A percentile compares a stretch with the other conserved stretches of the same genome.
Evolutionary conservation across 2,888 invertebrate species (phyloP).

Genomic region (Platycnemis pennipes): DNA sequence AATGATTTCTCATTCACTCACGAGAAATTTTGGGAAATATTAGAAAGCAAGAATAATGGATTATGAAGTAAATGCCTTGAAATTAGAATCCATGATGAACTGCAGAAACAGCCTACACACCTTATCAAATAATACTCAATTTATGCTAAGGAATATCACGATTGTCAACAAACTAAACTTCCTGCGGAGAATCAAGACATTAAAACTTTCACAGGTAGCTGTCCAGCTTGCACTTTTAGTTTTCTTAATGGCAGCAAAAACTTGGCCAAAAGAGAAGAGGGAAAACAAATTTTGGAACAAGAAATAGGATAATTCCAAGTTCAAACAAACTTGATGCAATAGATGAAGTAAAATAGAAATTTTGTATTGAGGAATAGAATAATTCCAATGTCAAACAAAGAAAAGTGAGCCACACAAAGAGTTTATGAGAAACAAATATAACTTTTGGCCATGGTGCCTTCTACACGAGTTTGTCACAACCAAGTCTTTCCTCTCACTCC

Average conservation of each 20-base stretch:
- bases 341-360: background rate
- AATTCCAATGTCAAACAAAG: background rate
- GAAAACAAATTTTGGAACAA: background rate
- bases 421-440: constrained; percentile 28
- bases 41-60: background rate
- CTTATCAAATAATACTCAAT: background rate
- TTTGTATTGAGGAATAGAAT: background rate
- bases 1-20: background rate
- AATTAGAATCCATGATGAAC: background rate
- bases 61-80: background rate
- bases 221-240: background rate
- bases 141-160: background rate
- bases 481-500: constrained; percentile 37
- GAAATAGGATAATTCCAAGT: no score
- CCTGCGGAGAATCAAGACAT: background rate
- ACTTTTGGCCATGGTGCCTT: constrained; percentile 37
- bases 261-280: background rate
- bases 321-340: background rate
- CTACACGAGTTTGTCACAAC: background rate
- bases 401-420: background rate
- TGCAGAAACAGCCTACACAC: background rate
- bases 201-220: background rate
- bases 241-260: background rate
- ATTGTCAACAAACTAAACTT: background rate
- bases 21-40: background rate